A percentile compares a stretch with the other conserved stretches of the same genome.
These are phyloP conservation scores for Lathronympha strigana DNA, from an alignment of 2,888 invertebrate genomes.

Conservation along the genomic window DNA sequence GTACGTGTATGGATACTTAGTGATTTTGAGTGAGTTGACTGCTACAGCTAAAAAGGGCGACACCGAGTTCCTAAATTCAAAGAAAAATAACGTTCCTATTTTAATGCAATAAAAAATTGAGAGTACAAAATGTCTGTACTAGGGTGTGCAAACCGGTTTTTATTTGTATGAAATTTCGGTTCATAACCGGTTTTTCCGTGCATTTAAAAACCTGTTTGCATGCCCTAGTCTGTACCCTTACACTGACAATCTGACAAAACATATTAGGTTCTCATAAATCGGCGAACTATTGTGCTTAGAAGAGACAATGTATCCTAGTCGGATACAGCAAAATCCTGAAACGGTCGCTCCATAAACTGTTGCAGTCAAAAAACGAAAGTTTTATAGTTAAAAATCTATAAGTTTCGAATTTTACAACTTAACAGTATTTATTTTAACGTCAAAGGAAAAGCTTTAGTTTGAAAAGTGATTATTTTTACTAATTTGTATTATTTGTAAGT, in stretches of 20 bases:
- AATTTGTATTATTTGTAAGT: slow-evolving; percentile 9
- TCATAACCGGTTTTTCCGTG: no score
- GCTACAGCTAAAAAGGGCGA: not conserved
- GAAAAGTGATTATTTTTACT: slow-evolving; percentile 28
- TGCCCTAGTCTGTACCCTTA: no score
- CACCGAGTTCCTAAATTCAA: not conserved
- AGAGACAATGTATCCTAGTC: no score
- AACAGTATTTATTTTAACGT: slow-evolving; percentile 29
- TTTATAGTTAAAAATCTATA: no score
- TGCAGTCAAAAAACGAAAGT: slow-evolving; percentile 8
- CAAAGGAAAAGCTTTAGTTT: slow-evolving; percentile 26
- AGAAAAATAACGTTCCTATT: not conserved
- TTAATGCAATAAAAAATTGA: not conserved
- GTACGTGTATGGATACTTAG: not conserved
- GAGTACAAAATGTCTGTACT: not conserved
- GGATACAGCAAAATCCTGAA: not conserved
- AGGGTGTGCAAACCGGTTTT: no score
- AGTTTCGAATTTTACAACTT: slow-evolving; percentile 1
- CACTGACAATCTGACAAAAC: no score
- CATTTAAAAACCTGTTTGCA: no score
- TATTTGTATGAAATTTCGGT: no score
- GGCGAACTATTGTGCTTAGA: no score
- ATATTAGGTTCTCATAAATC: no score
- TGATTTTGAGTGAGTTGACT: not conserved
- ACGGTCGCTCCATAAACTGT: not conserved